A percentile compares a stretch with the other conserved stretches of the same genome.
phyloP scores from a whole-genome alignment of 1,140 invertebrate genomes.

The Kradibia gibbosae region DNA sequence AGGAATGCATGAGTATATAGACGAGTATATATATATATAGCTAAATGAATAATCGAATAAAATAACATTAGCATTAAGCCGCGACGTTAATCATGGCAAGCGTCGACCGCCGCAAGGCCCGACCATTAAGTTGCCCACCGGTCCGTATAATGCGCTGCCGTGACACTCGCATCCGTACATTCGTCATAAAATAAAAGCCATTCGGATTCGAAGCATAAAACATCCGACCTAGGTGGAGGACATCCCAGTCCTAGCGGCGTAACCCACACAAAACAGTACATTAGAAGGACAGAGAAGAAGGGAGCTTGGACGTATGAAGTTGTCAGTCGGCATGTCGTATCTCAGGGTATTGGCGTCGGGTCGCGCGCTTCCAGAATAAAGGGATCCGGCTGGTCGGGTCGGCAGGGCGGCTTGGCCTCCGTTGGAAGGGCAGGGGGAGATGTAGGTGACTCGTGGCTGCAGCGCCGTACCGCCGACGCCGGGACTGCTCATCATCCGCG shows the following conservation, averaged over 20 bases:
- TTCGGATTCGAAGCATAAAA: neutral
- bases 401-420: too few relatives aligned
- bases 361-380: neutral
- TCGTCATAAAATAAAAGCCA: neutral
- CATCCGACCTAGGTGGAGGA: neutral
- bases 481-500: slow-evolving; percentile 7
- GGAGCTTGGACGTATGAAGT: neutral
- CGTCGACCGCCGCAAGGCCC: neutral
- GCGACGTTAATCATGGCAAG: neutral
- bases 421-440: too few relatives aligned
- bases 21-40: too few relatives aligned
- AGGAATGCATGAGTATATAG: too few relatives aligned
- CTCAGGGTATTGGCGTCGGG: too few relatives aligned
- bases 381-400: neutral
- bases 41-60: neutral
- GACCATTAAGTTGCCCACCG: neutral
- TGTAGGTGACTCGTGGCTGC: too few relatives aligned
- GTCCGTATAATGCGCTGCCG: neutral
- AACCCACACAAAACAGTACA: too few relatives aligned
- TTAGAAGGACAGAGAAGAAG: neutral
- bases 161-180: neutral
- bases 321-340: too few relatives aligned
- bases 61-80: neutral
- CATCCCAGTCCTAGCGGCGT: neutral
- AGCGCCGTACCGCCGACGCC: neutral